These are phyloP conservation scores for Yasuhikotakia modesta DNA, from an alignment of 2,797 vertebrate species.

Conservation along the genomic window DNA sequence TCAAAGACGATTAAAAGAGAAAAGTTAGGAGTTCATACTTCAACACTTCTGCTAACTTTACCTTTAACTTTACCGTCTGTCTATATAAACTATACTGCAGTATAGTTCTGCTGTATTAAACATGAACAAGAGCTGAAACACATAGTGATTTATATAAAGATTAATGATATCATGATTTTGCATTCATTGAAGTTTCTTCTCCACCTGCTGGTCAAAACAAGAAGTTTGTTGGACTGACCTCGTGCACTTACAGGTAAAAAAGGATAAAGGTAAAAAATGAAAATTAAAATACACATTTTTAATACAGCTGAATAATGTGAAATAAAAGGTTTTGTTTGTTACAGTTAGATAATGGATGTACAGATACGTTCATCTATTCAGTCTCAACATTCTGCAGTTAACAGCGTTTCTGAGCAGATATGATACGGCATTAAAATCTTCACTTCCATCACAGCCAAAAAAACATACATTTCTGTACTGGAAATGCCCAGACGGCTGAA, in stretches of 20 bases:
- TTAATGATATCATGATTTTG: too few species aligned
- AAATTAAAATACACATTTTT: conserved; percentile 1
- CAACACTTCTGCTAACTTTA: too few species aligned
- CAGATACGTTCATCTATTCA: conserved; percentile 4
- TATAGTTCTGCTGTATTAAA: too few species aligned
- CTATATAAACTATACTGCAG: too few species aligned
- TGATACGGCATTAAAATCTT: not conserved
- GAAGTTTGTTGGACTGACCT: conserved; percentile 22
- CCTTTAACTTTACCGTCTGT: too few species aligned
- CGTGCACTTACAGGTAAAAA: not conserved
- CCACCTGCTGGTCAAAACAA: conserved; percentile 69
- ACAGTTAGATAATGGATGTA: not conserved
- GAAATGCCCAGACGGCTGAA: not conserved
- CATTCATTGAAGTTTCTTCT: conserved; percentile 45
- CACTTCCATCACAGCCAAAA: not conserved
- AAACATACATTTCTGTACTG: not conserved
- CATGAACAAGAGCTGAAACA: too few species aligned
- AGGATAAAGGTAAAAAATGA: not conserved
- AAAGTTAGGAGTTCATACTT: too few species aligned
- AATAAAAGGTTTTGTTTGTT: not conserved
- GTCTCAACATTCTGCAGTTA: not conserved
- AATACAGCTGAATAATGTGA: not conserved
- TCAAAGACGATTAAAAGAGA: too few species aligned
- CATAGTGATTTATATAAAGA: too few species aligned
- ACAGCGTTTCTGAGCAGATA: not conserved